Evolutionary conservation across 2,113 vertebrate genomes (phyloP).

Genomic region (Sinosuthora webbiana): DNA sequence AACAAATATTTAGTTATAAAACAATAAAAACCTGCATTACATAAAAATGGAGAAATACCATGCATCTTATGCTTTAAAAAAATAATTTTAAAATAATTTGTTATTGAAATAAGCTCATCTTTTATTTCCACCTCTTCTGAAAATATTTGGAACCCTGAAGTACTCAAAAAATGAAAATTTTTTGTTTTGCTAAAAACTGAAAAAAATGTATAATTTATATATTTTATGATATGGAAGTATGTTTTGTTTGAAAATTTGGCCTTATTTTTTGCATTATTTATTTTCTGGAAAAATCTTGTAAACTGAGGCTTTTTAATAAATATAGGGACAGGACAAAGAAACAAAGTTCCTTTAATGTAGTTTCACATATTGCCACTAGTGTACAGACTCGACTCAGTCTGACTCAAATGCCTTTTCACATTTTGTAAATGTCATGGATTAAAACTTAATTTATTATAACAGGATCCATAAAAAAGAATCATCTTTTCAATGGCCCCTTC

Average conservation of each 20-base stretch:
- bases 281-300: neutral
- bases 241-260: neutral
- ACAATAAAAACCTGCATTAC: neutral
- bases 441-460: neutral
- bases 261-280: neutral
- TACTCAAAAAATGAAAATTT: accelerated
- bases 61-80: neutral
- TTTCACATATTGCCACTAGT: neutral
- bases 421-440: neutral
- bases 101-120: neutral
- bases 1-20: neutral
- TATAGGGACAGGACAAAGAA: neutral
- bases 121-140: neutral
- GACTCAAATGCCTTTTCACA: neutral
- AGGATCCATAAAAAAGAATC: neutral
- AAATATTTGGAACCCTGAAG: neutral
- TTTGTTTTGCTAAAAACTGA: neutral
- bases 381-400: neutral
- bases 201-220: neutral
- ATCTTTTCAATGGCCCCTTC: neutral
- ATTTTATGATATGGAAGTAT: neutral
- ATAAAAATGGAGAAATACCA: neutral
- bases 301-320: neutral
- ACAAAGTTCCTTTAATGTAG: neutral
- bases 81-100: neutral